Conservation (phyloP, 2,888 invertebrate genomes). For the Melipona bicolor region DNA sequence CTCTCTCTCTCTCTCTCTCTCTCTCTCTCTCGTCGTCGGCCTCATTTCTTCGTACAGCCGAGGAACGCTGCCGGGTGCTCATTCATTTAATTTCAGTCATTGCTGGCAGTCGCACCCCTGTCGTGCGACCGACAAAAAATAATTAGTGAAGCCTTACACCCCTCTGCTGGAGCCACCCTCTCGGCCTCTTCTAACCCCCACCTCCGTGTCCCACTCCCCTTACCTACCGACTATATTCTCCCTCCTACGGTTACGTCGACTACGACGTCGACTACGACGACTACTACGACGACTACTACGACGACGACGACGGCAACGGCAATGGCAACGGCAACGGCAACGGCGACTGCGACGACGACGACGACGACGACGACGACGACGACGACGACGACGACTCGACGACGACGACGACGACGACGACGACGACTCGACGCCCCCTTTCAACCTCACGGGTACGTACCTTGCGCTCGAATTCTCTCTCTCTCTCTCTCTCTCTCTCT, state of each 20-base stretch:
- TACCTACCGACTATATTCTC: slow-evolving; percentile 64
- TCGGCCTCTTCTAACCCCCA: slow-evolving; percentile 14
- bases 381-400: slow-evolving; percentile 49
- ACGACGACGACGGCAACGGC: slow-evolving; percentile 41
- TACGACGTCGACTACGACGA: slow-evolving; percentile 51
- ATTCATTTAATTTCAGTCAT: slow-evolving; percentile 84
- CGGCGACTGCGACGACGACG: slow-evolving; percentile 32
- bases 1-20: slow-evolving; percentile 28
- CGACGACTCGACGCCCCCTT: slow-evolving; percentile 74
- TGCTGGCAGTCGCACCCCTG: slow-evolving; percentile 81
- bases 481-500: slow-evolving; percentile 67
- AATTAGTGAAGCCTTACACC: slow-evolving; percentile 84
- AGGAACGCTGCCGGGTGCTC: slow-evolving; percentile 73
- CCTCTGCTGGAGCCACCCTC: slow-evolving; percentile 65
- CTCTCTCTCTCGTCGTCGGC: slow-evolving; percentile 25
- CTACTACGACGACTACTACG: slow-evolving; percentile 50
- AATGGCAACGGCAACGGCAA: slow-evolving; percentile 50
- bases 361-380: slow-evolving; percentile 63
- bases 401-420: slow-evolving; percentile 58
- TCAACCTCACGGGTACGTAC: slow-evolving; percentile 80
- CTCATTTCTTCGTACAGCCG: slow-evolving; percentile 45
- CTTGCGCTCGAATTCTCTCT: slow-evolving; percentile 78
- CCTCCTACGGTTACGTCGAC: slow-evolving; percentile 54
- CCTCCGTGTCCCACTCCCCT: slow-evolving; percentile 51
- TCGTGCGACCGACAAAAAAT: slow-evolving; percentile 84